These are phyloP conservation scores for Cremastinae sp. DNA, from an alignment of 2,888 invertebrate species.

Conservation along the genomic window DNA sequence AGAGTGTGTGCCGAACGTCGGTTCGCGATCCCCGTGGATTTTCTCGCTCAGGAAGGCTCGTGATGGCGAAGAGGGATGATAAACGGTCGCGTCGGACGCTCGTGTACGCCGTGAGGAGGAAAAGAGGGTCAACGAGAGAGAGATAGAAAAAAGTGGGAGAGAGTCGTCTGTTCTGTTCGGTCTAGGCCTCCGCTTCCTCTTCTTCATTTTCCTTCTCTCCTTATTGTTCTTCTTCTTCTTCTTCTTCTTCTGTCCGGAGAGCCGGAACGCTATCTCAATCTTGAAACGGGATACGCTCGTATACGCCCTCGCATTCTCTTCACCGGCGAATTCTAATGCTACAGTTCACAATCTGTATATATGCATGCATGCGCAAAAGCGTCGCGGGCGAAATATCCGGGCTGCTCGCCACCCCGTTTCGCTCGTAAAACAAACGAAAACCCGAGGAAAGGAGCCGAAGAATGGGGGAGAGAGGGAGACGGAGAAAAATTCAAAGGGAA, in stretches of 20 bases:
- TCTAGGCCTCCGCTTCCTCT: slow-evolving; percentile 46
- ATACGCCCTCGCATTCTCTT: slow-evolving; percentile 71
- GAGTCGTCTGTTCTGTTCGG: slow-evolving; percentile 39
- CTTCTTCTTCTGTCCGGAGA: slow-evolving; percentile 66
- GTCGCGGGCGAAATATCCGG: slow-evolving; percentile 17
- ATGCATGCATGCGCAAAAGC: slow-evolving; percentile 34
- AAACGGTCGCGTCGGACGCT: slow-evolving; percentile 74
- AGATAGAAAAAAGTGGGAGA: slow-evolving; percentile 12
- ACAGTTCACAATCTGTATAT: slow-evolving; percentile 62
- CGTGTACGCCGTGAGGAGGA: slow-evolving; percentile 57
- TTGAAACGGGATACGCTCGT: slow-evolving; percentile 77
- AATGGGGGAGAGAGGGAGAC: neutral
- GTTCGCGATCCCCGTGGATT: slow-evolving; percentile 69
- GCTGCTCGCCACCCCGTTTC: slow-evolving; percentile 42
- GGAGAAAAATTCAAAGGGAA: neutral
- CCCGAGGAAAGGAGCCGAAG: slow-evolving; percentile 6
- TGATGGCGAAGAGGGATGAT: slow-evolving; percentile 74
- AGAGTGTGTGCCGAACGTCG: slow-evolving; percentile 50
- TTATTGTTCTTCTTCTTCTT: too few relatives aligned
- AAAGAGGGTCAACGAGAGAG: slow-evolving; percentile 30
- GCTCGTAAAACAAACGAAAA: slow-evolving; percentile 55
- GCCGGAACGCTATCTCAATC: slow-evolving; percentile 76
- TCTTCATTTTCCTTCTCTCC: too few relatives aligned
- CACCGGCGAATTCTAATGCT: slow-evolving; percentile 73
- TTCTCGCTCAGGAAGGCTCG: slow-evolving; percentile 73